Evolutionary conservation across 2,113 vertebrate species (phyloP).

Genomic region (Nothobranchius kuhntae): DNA sequence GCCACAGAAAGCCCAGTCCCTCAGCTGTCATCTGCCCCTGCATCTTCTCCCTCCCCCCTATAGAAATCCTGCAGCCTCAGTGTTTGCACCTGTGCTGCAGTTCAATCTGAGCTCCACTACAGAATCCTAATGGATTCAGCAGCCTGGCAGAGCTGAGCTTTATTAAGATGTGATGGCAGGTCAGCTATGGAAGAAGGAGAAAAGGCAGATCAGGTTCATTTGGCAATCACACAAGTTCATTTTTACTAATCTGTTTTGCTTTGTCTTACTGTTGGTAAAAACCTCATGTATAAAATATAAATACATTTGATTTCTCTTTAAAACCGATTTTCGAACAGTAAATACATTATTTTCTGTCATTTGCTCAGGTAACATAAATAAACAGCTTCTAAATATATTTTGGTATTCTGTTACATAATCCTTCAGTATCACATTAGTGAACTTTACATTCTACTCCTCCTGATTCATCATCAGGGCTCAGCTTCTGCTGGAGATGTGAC

Average conservation of each 20-base stretch:
- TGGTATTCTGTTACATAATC: slow-evolving; percentile 18
- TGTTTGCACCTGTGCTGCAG: slow-evolving; percentile 72
- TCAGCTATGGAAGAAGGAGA: slow-evolving; percentile 5
- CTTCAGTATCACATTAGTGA: slow-evolving; percentile 22
- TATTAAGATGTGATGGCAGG: slow-evolving; percentile 40
- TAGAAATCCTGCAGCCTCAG: slow-evolving; percentile 50
- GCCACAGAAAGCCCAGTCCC: slow-evolving; percentile 69
- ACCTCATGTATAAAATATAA: background rate
- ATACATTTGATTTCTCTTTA: background rate
- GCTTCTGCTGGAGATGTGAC: slow-evolving; percentile 33
- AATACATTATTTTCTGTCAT: background rate
- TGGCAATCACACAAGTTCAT: background rate
- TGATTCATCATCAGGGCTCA: slow-evolving; percentile 38
- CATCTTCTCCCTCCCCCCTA: slow-evolving; percentile 62
- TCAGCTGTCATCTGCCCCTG: slow-evolving; percentile 78
- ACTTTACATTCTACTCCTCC: slow-evolving; percentile 26
- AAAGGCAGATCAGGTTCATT: slow-evolving; percentile 4
- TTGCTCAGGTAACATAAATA: background rate
- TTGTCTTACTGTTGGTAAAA: background rate
- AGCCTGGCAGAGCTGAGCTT: slow-evolving; percentile 23
- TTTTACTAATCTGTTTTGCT: background rate
- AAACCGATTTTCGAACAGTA: background rate
- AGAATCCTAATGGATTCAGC: slow-evolving; percentile 58
- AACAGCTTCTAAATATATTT: slow-evolving; percentile 30
- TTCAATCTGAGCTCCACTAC: slow-evolving; percentile 58